A percentile compares a stretch with the other conserved stretches of the same genome.
phyloP scores from a whole-genome alignment of 2,113 vertebrate genomes.

The Cardinalis cardinalis region DNA sequence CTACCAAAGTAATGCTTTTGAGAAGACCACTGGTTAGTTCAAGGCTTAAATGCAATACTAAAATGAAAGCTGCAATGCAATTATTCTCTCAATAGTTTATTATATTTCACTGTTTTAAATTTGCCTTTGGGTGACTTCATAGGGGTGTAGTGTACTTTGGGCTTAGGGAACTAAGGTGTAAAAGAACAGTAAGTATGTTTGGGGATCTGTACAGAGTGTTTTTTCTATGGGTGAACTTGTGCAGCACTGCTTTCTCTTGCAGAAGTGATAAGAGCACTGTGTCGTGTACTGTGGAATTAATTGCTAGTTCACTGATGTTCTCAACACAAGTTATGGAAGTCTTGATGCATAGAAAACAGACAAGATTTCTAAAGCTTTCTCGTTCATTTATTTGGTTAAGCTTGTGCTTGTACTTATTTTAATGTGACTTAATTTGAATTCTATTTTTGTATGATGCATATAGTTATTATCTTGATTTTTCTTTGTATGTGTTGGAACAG shows the following conservation, averaged over 20 bases:
- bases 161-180: accelerated
- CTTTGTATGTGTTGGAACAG: not conserved
- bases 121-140: not conserved
- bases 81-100: not conserved
- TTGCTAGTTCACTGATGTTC: not conserved
- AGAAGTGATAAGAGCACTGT: not conserved
- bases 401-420: not conserved
- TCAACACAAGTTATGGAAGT: not conserved
- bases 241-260: not conserved
- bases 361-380: not conserved
- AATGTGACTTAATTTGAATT: not conserved
- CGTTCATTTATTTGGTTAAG: not conserved
- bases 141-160: not conserved
- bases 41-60: not conserved
- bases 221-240: not conserved
- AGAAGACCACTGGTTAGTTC: not conserved
- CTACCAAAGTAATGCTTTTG: not conserved
- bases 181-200: not conserved
- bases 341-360: not conserved
- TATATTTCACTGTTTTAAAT: not conserved
- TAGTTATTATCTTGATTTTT: not conserved
- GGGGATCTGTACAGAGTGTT: not conserved
- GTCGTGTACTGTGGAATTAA: not conserved
- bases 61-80: not conserved
- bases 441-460: not conserved